Percentiles rank a stretch among this genome's conserved stretches.
These are phyloP conservation scores for Simalia tracyae DNA, from an alignment of 2,797 vertebrate genomes.

Conservation along the genomic window DNA sequence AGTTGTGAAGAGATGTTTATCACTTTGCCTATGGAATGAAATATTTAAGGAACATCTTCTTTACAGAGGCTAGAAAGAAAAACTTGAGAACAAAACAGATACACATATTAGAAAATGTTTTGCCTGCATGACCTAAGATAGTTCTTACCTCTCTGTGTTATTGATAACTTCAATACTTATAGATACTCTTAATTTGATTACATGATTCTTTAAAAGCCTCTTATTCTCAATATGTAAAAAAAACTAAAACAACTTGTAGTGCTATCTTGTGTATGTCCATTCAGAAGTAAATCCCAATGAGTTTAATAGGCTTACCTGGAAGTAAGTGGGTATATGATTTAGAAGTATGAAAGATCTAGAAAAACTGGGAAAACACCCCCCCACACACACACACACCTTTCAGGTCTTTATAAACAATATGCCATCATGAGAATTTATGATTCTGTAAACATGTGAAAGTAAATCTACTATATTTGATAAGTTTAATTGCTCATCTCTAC, in stretches of 20 bases:
- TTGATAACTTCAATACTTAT: background rate
- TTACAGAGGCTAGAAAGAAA: background rate
- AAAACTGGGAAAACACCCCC: background rate
- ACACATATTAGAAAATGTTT: background rate
- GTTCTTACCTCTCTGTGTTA: background rate
- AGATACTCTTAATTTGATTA: background rate
- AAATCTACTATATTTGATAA: background rate
- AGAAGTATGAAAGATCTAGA: background rate
- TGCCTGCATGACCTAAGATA: background rate
- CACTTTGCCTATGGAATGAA: background rate
- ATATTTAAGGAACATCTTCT: background rate
- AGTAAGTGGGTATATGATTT: background rate
- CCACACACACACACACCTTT: background rate
- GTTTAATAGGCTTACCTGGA: background rate
- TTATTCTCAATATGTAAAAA: background rate
- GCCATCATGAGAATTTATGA: background rate
- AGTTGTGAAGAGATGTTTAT: background rate
- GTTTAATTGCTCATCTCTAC: background rate
- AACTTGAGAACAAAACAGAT: background rate
- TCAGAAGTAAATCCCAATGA: background rate
- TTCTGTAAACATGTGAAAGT: background rate
- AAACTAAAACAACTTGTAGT: no score
- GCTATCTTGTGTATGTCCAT: background rate
- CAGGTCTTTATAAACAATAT: background rate
- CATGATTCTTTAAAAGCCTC: background rate